Evolutionary conservation across 37 sponge, comb jelly and placozoan species (phyloP), one percentile per base, ranked within the genome.

Genomic region (Cliona cf. orientalis): DNA sequence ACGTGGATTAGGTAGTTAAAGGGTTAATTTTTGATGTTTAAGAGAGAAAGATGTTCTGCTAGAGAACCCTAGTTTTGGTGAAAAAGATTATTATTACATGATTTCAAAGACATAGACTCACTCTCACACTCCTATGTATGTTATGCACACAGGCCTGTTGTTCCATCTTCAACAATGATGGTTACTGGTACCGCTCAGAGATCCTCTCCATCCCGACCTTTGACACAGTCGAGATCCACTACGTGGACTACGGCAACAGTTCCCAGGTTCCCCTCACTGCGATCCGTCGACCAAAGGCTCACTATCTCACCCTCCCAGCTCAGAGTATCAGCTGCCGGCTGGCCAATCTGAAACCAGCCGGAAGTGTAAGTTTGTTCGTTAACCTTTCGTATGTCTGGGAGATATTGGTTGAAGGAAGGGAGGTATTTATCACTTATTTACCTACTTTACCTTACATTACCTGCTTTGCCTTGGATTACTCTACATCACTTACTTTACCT

Each of bases 221-320:
- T 0, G 88, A 87, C 46, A 56, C 59, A 21, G 80, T 81, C 21
- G 63, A 79, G 65, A 79, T 92, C n/a, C 21, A 55, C 41, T 92
- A 92, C 32, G 88, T 92, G 61, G 92, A 92, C 66, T 92, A 92
- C 68, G 92, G 92, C 39, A 92, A 92, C 72, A 72, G 26, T 19
- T 73, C 61, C 45, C 40, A 69, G 40, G 45, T 82, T 4, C 80
- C 65, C 43, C 32, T 58, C 4, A 34, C 45, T 11, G 59, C 84
- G n/a, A 49, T 91, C 26, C 65, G 82, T 21, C 42, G 53, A 26
- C 56, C 76, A 2, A 87, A 74, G 61, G 61, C 79, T 1, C 66
- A 79, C 43, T 83, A 92, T 28, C 58, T 92, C 66, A 21, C 61
- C 2, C 81, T 92, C 33, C 88, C 92, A 19, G 88, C 88, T 0